Evolutionary conservation across 2,113 vertebrate genomes (phyloP).

Genomic region (Strix aluco): DNA sequence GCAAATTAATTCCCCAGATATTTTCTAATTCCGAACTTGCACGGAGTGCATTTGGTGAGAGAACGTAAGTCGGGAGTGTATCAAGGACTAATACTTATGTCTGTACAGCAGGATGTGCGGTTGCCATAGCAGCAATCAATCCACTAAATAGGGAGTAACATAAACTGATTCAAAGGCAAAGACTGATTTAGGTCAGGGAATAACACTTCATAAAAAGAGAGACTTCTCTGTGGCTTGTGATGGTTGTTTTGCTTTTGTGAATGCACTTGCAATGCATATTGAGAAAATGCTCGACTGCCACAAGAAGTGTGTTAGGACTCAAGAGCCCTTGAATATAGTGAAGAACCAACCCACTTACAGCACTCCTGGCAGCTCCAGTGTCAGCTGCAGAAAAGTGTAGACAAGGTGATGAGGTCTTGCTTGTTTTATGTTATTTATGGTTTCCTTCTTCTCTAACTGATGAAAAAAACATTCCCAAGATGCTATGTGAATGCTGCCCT

Average conservation of each 20-base stretch:
- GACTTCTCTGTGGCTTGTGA: constrained; percentile 60
- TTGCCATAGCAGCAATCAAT: constrained; percentile 80
- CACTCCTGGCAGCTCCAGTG: neutral
- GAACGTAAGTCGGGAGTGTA: constrained; percentile 36
- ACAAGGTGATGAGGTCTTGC: neutral
- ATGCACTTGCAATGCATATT: constrained; percentile 11
- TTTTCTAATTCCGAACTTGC: constrained; percentile 67
- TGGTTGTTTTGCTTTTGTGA: constrained; percentile 52
- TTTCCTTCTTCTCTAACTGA: neutral
- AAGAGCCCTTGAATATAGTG: neutral
- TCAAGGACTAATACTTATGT: constrained; percentile 62
- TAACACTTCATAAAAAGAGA: constrained; percentile 52
- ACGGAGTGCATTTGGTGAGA: constrained; percentile 36
- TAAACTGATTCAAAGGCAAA: constrained; percentile 77
- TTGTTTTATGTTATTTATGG: neutral
- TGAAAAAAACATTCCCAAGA: neutral
- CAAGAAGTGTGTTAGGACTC: neutral
- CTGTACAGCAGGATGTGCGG: constrained; percentile 60
- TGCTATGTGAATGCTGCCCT: rapidly evolving
- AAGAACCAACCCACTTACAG: constrained; percentile 3
- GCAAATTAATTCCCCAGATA: constrained; percentile 62
- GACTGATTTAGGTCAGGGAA: constrained; percentile 75
- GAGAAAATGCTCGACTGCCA: constrained; percentile 10
- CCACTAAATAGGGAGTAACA: constrained; percentile 69
- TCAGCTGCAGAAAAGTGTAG: neutral